Conservation (phyloP, 2,113 vertebrate genomes). For the cattle (Bos taurus) region ARS-UCD2.0 NC_037357.1:118729001-118729500, state of each 20-base stretch:
- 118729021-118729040: constrained; percentile 96
- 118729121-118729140: constrained; percentile 99
- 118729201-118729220: constrained; percentile 12
- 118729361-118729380: neutral
- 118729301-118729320: constrained; percentile 40
- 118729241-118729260: neutral
- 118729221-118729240: constrained; percentile 34
- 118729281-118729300: constrained; percentile 15
- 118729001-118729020: constrained; percentile 72
- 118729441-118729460: constrained; percentile 25
- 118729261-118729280: neutral
- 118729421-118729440: constrained; percentile 9
- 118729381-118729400: constrained; percentile 2
- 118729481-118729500: constrained; percentile 20
- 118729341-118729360: neutral
- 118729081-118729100: constrained; percentile 98
- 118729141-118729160: constrained; percentile 77
- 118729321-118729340: neutral
- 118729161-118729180: constrained; percentile 36
- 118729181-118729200: neutral
- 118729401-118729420: constrained; percentile 15
- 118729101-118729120: constrained; percentile 98
- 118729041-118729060: constrained; percentile 99
- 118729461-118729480: neutral
- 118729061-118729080: constrained; percentile 99